Base-by-base conservation (phyloP, 1,140 invertebrate species). In the Argopecten irradians region DNA sequence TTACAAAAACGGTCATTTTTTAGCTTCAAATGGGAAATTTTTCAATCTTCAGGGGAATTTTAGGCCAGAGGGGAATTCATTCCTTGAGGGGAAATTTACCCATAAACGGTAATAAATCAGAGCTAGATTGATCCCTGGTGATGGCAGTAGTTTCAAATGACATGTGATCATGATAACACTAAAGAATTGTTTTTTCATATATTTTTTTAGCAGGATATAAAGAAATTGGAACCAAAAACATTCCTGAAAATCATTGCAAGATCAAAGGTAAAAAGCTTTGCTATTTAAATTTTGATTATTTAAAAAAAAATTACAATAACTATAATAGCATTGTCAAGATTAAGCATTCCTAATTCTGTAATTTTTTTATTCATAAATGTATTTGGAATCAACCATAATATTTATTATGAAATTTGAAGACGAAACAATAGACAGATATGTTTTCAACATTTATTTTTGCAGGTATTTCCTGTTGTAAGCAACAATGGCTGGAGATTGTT, bases 401-500 rank as follows among this genome's bases (percentile, higher is more conserved):
- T n/a, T n/a, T n/a, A n/a, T n/a, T n/a, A n/a, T n/a, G n/a, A n/a
- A n/a, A n/a, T n/a, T n/a, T n/a, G n/a, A n/a, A n/a, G n/a, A n/a
- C n/a, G n/a, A n/a, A n/a, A n/a, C n/a, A n/a, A n/a, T n/a, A n/a
- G n/a, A n/a, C n/a, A n/a, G n/a, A n/a, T n/a, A n/a, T n/a, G n/a
- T n/a, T n/a, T n/a, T n/a, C n/a, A n/a, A n/a, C 9, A 1, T 71
- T 87, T 85, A 34, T 46, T 22, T 86, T 88, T 92, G 34, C 90
- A 94, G 94, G 91, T 92, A 83, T 94, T 94, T 90, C 93, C 94
- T 34, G 90, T 94, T 39, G 90, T 91, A 39, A 91, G 89, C 82
- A 88, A 92, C 32, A 93, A 92, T 46, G 93, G 93, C 14, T 94
- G 94, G 94, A 93, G 92, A 83, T 90, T 94, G 22, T 88, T 93